Evolutionary conservation across 1,140 invertebrate species (phyloP).

Genomic region (Diorhabda sublineata): DNA sequence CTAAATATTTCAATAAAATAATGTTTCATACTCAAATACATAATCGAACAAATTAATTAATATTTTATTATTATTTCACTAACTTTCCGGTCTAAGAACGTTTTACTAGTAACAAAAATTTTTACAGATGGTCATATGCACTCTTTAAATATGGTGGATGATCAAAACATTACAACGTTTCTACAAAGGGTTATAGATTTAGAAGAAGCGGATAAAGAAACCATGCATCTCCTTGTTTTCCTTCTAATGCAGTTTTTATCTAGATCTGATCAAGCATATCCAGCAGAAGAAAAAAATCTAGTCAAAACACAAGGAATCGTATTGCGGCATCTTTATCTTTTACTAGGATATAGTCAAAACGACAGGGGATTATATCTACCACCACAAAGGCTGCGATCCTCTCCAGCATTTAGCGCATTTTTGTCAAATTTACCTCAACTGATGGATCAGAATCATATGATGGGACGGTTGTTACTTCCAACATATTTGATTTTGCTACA

Average conservation of each 20-base stretch:
- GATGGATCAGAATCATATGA: constrained; percentile 88
- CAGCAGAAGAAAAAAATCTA: constrained; percentile 77
- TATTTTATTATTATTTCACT: too few species aligned
- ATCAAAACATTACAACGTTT: constrained; percentile 61
- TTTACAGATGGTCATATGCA: constrained; percentile 73
- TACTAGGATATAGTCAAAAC: constrained; percentile 86
- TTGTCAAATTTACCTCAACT: constrained; percentile 89
- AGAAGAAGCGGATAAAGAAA: constrained; percentile 92
- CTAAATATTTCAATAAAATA: too few species aligned
- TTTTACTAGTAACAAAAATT: background rate
- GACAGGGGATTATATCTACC: constrained; percentile 88
- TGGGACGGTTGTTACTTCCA: constrained; percentile 82
- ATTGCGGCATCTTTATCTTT: constrained; percentile 84
- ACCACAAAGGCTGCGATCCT: constrained; percentile 79
- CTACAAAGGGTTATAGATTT: constrained; percentile 82
- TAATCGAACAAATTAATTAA: too few species aligned
- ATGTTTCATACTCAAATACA: background rate
- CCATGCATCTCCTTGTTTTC: constrained; percentile 92
- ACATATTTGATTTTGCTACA: constrained; percentile 82
- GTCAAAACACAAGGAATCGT: constrained; percentile 81
- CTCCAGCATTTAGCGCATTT: constrained; percentile 94
- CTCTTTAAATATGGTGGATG: constrained; percentile 68
- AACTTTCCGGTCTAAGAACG: too few species aligned
- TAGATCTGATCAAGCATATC: constrained; percentile 70
- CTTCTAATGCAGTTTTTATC: constrained; percentile 94